These are phyloP conservation scores for Nyctibius bracteatus DNA, from an alignment of 2,113 vertebrate genomes.

Conservation along the genomic window DNA sequence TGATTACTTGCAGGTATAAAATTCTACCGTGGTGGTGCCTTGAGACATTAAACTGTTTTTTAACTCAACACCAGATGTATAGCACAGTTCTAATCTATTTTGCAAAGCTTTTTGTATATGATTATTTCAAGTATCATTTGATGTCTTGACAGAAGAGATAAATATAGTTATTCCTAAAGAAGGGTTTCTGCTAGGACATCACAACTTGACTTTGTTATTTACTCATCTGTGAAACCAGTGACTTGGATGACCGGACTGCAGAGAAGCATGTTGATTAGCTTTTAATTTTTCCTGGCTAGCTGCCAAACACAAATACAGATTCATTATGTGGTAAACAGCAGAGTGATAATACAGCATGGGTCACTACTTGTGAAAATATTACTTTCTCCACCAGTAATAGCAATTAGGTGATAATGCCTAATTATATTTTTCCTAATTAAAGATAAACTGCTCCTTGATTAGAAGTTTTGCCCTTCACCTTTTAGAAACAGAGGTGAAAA, in stretches of 20 bases:
- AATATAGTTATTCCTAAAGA: background rate
- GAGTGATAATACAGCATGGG: constrained; percentile 46
- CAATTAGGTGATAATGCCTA: constrained; percentile 73
- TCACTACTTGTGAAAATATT: constrained; percentile 68
- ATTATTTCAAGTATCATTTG: constrained; percentile 49
- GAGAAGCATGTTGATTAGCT: constrained; percentile 58
- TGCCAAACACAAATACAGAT: constrained; percentile 54
- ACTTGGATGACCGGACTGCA: constrained; percentile 52
- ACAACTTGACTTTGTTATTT: constrained; percentile 47
- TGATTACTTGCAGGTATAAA: constrained; percentile 68
- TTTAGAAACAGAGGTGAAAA: constrained; percentile 68
- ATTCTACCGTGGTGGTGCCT: constrained; percentile 85
- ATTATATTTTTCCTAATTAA: constrained; percentile 77
- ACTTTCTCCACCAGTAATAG: constrained; percentile 68
- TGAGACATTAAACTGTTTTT: constrained; percentile 79
- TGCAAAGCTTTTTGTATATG: constrained; percentile 34
- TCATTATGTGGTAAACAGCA: constrained; percentile 51
- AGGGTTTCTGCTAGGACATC: constrained; percentile 6
- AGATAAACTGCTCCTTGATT: constrained; percentile 72
- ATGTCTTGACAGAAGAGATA: constrained; percentile 32
- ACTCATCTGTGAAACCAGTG: constrained; percentile 13
- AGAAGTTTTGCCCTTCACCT: constrained; percentile 69
- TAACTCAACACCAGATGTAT: constrained; percentile 61
- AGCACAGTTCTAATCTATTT: constrained; percentile 57
- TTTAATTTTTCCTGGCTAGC: constrained; percentile 65